Evolutionary conservation across 2,797 vertebrate genomes (phyloP).

Genomic region (Buceros bicornis): DNA sequence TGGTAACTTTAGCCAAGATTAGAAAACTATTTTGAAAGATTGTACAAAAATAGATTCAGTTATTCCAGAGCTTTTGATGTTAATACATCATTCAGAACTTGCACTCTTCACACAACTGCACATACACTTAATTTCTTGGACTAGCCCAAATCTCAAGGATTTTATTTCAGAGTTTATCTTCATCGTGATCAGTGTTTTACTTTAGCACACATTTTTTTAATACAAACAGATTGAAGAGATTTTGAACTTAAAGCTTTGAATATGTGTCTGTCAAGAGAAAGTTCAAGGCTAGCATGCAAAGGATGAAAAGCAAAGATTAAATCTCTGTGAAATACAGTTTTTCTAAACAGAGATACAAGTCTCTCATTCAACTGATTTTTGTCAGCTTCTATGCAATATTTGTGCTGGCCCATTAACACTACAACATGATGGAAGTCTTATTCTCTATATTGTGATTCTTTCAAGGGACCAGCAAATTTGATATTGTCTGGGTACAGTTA

Average conservation of each 20-base stretch:
- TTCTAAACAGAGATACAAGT: neutral
- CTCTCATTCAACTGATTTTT: neutral
- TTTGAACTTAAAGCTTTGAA: neutral
- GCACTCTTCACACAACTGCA: neutral
- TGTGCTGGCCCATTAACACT: neutral
- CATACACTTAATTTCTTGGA: neutral
- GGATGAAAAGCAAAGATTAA: neutral
- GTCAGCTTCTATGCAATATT: neutral
- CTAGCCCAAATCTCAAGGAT: neutral
- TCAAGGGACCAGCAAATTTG: neutral
- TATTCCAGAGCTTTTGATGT: neutral
- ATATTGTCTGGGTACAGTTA: neutral
- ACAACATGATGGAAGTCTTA: neutral
- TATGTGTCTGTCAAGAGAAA: neutral
- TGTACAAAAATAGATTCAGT: neutral
- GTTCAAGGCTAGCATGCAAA: neutral
- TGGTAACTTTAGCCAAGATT: neutral
- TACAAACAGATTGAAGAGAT: neutral
- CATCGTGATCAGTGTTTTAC: neutral
- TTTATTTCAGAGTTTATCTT: neutral
- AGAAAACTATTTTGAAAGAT: neutral
- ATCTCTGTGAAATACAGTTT: neutral
- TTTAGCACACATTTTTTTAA: neutral
- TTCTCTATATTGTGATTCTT: fast-evolving
- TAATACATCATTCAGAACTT: neutral